Evolutionary conservation across 2,888 invertebrate genomes (phyloP).

Genomic region (Lacanobia wlatinum): DNA sequence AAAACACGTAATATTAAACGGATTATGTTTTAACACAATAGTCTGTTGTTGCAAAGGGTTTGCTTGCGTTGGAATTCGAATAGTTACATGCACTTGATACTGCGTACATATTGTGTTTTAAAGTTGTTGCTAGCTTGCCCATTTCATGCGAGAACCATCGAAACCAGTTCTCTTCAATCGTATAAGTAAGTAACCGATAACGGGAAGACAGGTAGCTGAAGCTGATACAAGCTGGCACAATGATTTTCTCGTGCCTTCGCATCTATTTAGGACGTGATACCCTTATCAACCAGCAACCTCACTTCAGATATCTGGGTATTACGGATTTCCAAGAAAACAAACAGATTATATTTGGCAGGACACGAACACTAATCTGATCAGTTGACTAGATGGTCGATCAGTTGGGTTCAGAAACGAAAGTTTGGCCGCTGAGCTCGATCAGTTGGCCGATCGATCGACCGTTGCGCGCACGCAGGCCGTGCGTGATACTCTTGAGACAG

Average conservation of each 20-base stretch:
- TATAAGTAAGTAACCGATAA: conserved; percentile 23
- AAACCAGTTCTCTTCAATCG: conserved; percentile 42
- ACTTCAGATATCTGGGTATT: conserved; percentile 36
- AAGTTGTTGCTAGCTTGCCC: conserved; percentile 16
- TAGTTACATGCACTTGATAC: conserved; percentile 2
- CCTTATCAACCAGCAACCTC: conserved; percentile 45
- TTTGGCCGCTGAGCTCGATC: conserved; percentile 43
- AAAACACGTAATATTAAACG: conserved; percentile 21
- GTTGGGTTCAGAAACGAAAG: conserved; percentile 48
- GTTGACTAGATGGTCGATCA: conserved; percentile 41
- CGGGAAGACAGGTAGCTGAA: conserved; percentile 37
- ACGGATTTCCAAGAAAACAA: conserved; percentile 50
- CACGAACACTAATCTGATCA: conserved; percentile 44
- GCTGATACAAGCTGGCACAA: conserved; percentile 14
- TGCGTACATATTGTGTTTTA: conserved; percentile 5
- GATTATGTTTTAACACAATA: conserved; percentile 41
- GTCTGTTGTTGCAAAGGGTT: conserved; percentile 1
- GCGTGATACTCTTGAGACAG: conserved; percentile 73
- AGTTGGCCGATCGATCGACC: conserved; percentile 60
- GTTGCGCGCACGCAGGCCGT: conserved; percentile 68
- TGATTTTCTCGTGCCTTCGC: conserved; percentile 15
- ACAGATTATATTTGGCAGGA: conserved; percentile 57
- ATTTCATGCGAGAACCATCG: conserved; percentile 16
- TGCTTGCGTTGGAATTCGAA: conserved; percentile 3
- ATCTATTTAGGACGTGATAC: conserved; percentile 46